Evolutionary conservation across 2,797 vertebrate species (phyloP).

Genomic region (Malurus leucopterus): DNA sequence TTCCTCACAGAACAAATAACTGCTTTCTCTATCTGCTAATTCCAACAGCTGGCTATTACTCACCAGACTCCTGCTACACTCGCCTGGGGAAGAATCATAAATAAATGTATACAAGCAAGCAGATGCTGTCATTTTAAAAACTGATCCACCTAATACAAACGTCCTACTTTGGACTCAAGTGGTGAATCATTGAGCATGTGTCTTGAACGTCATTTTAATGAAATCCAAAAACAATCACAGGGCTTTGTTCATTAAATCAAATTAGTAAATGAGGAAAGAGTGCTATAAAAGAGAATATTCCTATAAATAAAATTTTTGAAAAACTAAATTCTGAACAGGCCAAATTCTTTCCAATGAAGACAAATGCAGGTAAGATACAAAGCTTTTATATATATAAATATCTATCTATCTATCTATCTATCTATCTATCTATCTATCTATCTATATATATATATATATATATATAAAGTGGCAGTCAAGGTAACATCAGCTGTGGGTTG

Average conservation of each 20-base stretch:
- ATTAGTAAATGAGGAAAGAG: neutral
- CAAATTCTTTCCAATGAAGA: neutral
- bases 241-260: conserved; percentile 33
- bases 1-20: conserved; percentile 76
- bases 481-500: neutral
- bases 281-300: neutral
- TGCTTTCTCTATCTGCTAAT: conserved; percentile 58
- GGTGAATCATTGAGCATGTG: conserved; percentile 36
- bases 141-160: conserved; percentile 66
- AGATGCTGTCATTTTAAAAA: conserved; percentile 77
- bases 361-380: neutral
- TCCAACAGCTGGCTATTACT: conserved; percentile 74
- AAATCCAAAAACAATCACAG: conserved; percentile 33
- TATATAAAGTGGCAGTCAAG: neutral
- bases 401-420: too few species aligned
- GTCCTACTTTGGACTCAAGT: conserved; percentile 61
- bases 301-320: neutral
- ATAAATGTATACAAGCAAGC: conserved; percentile 75
- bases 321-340: neutral
- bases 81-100: conserved; percentile 74
- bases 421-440: too few species aligned
- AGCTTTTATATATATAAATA: too few species aligned
- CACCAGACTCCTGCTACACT: conserved; percentile 52
- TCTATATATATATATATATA: too few species aligned
- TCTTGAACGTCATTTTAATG: conserved; percentile 60